phyloP scores from a whole-genome alignment of 2,888 invertebrate genomes.

The Trachelus tabidus region DNA sequence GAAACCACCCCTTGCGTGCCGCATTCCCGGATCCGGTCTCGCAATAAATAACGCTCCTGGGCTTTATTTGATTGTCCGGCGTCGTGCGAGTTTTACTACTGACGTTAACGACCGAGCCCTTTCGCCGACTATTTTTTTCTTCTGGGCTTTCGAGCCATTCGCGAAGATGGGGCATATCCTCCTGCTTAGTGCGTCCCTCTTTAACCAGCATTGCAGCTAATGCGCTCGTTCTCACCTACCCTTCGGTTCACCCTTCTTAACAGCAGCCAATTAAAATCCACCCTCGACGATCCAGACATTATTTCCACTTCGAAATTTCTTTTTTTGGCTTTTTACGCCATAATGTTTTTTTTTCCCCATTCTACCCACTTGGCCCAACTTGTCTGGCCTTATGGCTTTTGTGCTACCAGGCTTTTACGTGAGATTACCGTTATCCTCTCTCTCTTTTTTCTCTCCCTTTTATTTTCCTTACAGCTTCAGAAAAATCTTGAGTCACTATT shows the following conservation, averaged over 20 bases:
- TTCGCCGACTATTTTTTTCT: neutral
- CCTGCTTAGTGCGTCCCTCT: neutral
- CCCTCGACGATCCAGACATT: neutral
- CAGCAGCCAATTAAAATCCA: neutral
- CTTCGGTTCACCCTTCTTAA: neutral
- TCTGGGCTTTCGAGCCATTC: neutral
- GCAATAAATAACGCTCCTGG: constrained; percentile 32
- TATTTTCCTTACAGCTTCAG: neutral
- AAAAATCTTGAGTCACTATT: neutral
- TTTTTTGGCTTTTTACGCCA: neutral
- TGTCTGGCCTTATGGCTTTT: neutral
- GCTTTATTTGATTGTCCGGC: constrained; percentile 34
- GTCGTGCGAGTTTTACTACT: constrained; percentile 4
- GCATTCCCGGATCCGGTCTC: constrained; percentile 8
- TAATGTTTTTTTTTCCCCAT: neutral
- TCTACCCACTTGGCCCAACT: neutral
- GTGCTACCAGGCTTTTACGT: neutral
- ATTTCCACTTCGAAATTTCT: neutral
- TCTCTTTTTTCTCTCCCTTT: too few relatives aligned
- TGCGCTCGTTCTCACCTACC: neutral
- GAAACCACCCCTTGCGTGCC: neutral
- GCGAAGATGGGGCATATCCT: neutral
- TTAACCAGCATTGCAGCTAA: neutral
- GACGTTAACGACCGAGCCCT: constrained; percentile 11
- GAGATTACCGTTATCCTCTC: neutral